Evolutionary conservation across 2,797 vertebrate genomes (phyloP).

Genomic region (Hydrophis major): DNA sequence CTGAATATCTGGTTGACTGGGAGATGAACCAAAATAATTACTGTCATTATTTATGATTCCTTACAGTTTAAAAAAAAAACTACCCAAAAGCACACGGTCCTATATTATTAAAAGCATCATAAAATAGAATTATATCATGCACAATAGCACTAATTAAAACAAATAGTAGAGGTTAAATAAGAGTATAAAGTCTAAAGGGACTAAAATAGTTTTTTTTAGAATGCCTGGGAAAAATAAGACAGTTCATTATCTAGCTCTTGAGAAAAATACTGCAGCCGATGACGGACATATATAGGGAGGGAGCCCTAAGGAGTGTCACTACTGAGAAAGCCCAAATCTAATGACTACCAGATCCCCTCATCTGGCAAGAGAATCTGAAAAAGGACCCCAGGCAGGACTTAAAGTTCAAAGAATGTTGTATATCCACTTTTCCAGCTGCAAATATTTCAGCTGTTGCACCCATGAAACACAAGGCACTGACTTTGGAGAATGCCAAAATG

Average conservation of each 20-base stretch:
- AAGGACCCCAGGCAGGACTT: not conserved
- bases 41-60: not conserved
- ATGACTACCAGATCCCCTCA: not conserved
- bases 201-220: not conserved
- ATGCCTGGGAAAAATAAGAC: not conserved
- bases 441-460: not conserved
- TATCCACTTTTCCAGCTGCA: not conserved
- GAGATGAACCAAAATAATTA: not conserved
- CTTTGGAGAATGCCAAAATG: not conserved
- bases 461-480: not conserved
- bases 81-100: not conserved
- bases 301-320: not conserved
- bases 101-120: not conserved
- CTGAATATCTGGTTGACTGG: not conserved
- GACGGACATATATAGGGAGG: not conserved
- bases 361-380: not conserved
- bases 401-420: not conserved
- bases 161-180: not conserved
- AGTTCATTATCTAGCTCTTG: not conserved
- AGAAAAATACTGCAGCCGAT: not conserved
- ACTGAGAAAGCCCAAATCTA: not conserved
- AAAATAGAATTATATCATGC: not conserved
- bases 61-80: not conserved
- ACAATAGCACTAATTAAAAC: not conserved
- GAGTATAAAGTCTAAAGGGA: not conserved